Evolutionary conservation across 2,888 invertebrate genomes (phyloP).

Genomic region (Polydrusus pterygomalis): DNA sequence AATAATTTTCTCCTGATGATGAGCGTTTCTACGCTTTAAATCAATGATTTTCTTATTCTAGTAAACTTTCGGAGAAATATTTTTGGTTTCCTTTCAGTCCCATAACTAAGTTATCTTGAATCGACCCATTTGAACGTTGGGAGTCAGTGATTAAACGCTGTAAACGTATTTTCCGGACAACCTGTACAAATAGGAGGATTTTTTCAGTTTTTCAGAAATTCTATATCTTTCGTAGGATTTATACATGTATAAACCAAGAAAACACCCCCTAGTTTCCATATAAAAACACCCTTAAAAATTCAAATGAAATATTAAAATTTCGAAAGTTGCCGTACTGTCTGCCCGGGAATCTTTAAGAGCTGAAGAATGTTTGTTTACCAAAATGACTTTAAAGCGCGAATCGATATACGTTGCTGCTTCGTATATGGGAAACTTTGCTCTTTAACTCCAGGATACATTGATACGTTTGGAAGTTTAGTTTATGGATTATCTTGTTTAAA

Average conservation of each 20-base stretch:
- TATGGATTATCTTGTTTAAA: too few relatives aligned
- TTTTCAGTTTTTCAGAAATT: background rate
- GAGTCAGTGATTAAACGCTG: too few relatives aligned
- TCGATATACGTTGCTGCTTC: slow-evolving; percentile 5
- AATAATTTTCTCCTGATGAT: too few relatives aligned
- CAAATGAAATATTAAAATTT: slow-evolving; percentile 25
- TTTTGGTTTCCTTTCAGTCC: too few relatives aligned
- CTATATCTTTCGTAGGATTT: too few relatives aligned
- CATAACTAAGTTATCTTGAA: too few relatives aligned
- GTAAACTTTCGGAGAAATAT: too few relatives aligned
- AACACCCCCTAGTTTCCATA: slow-evolving; percentile 17
- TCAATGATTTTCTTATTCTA: too few relatives aligned
- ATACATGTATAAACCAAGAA: background rate
- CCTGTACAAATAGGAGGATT: too few relatives aligned
- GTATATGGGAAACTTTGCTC: slow-evolving; percentile 15
- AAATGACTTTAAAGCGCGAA: slow-evolving; percentile 14
- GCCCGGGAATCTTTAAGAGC: slow-evolving; percentile 8
- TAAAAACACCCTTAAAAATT: slow-evolving; percentile 28
- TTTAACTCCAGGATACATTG: background rate
- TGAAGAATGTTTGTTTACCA: slow-evolving; percentile 23
- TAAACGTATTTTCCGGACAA: too few relatives aligned
- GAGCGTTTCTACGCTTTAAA: too few relatives aligned
- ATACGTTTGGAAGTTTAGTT: background rate
- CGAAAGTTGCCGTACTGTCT: slow-evolving; percentile 24
- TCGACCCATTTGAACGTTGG: too few relatives aligned